Base-by-base conservation (phyloP, 2,797 vertebrate genomes). In the Phylloscopus collybita region DNA sequence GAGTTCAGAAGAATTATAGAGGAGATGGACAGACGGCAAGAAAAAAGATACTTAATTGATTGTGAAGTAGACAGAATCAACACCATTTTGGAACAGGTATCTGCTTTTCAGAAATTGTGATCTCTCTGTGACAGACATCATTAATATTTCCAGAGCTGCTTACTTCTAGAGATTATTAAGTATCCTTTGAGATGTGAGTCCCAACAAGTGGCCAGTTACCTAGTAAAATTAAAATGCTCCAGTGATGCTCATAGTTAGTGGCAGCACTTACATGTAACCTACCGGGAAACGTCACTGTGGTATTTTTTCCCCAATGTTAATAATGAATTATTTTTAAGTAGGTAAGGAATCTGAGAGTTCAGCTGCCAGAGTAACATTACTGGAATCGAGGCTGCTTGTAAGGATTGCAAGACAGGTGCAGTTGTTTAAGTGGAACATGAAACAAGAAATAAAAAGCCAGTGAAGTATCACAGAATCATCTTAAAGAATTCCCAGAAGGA, bases 11-110 rank as follows among this genome's bases (percentile, higher is more conserved):
- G 99, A 97, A 99, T 99, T 98, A 99, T 99, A 42, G 99, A 99
- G 97, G 99, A 99, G 98, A 99, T 99, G 99, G 99, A 99, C 98
- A 98, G 99, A 88, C 98, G 99, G 87, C 99, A 99, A 97, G 99
- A 99, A 97, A 99, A 99, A 95, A 98, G 98, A 96, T 99, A 98
- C 78, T 98, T 99, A 97, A 99, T 99, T 86, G 99, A 99, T 98
- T 99, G 99, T 14, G 99, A 99, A 98, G 98, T 99, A 60, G 98
- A 98, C 97, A 98, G 99, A 97, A 99, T 99, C 98, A 99, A 99
- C 98, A 99, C 98, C 80, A 99, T 99, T 98, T 97, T 99, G 97
- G 99, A 99, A 95, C 99, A 99, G 99, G 99, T 99, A 98, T 57
- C 45, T 74, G 22, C 54, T 80, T 93, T 94, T 69, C 42, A 59